Percentiles rank a stretch among this genome's conserved stretches.
phyloP scores from a whole-genome alignment of 2,113 vertebrate species.

The Mellivora capensis region DNA sequence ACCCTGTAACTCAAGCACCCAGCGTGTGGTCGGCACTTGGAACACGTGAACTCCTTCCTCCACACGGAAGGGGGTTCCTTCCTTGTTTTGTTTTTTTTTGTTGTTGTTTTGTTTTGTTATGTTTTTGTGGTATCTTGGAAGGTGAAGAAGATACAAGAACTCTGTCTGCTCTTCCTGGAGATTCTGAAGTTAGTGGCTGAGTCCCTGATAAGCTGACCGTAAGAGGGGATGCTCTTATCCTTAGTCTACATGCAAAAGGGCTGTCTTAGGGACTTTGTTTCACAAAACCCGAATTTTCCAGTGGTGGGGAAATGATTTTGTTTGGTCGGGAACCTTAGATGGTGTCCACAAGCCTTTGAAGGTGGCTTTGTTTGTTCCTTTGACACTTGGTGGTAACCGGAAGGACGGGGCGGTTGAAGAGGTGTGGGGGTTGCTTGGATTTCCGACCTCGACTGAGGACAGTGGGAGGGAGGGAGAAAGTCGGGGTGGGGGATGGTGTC shows the following conservation, averaged over 20 bases:
- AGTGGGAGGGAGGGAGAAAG: background rate
- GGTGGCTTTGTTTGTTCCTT: background rate
- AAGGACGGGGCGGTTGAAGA: background rate
- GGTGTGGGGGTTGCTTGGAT: background rate
- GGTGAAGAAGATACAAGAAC: background rate
- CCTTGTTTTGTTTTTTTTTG: background rate
- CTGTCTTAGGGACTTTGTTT: background rate
- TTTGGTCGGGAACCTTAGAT: background rate
- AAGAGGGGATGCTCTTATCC: background rate
- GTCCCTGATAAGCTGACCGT: fast-evolving
- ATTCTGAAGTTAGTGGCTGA: background rate
- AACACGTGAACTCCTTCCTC: background rate
- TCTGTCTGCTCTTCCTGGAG: background rate
- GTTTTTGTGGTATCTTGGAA: background rate
- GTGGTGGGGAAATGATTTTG: background rate
- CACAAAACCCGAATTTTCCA: background rate
- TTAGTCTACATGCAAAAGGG: background rate
- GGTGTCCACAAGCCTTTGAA: background rate
- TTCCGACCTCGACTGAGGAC: background rate
- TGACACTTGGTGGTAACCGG: background rate
- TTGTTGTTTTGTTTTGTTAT: background rate
- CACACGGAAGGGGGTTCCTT: background rate
- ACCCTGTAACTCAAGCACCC: background rate
- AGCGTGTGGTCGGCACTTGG: background rate
- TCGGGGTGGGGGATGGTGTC: background rate